Conservation (phyloP, 2,797 vertebrate genomes). For the Syndactyla subalaris region DNA sequence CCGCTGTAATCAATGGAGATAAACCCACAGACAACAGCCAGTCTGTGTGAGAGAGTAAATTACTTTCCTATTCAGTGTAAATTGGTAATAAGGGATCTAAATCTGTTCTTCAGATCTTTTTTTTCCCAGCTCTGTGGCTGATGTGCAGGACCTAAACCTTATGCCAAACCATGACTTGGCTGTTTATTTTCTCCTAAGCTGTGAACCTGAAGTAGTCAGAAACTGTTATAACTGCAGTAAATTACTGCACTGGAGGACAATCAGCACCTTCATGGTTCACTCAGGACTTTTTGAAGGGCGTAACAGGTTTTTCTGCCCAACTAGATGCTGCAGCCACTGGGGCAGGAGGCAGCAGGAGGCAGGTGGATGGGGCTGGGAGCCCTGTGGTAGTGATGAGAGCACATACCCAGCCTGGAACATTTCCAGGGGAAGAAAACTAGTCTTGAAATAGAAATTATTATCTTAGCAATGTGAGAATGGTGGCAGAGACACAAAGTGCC, state of each 20-base stretch:
- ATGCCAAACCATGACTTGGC: neutral
- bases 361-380: neutral
- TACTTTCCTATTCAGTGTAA: neutral
- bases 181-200: neutral
- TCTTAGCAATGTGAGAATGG: neutral
- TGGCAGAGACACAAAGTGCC: conserved; percentile 25
- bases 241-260: neutral
- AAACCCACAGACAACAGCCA: neutral
- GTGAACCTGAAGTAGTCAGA: neutral
- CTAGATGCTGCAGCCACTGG: neutral
- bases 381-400: rapidly evolving
- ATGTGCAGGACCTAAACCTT: neutral
- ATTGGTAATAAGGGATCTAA: neutral
- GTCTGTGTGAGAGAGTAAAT: neutral
- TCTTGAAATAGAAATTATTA: conserved; percentile 49
- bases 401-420: neutral
- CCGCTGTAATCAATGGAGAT: neutral
- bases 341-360: neutral
- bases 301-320: neutral
- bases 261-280: rapidly evolving
- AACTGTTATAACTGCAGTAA: neutral
- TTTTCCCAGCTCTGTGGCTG: neutral
- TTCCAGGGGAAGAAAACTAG: neutral
- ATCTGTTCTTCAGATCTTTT: neutral
- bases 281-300: neutral